phyloP scores from a whole-genome alignment of 1,140 invertebrate species.

The Ceratina japonica region DNA sequence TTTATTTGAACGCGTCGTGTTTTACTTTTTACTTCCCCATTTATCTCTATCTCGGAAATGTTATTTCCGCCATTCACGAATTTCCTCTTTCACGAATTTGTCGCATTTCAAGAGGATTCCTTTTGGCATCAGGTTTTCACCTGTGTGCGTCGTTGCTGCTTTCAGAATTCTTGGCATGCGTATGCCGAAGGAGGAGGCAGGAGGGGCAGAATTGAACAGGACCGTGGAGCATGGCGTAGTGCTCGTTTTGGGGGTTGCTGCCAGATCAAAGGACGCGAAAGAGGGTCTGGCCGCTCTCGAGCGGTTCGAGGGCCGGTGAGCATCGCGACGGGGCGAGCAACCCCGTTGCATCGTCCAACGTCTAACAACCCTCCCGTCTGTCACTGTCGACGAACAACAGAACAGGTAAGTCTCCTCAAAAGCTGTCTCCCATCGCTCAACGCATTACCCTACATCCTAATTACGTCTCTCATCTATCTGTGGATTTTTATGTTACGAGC shows the following conservation, averaged over 20 bases:
- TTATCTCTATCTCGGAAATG: not conserved
- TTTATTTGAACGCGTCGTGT: too few relatives aligned
- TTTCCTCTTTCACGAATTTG: not conserved
- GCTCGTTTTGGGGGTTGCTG: slow-evolving; percentile 52
- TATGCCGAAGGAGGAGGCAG: slow-evolving; percentile 66
- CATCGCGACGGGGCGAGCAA: slow-evolving; percentile 75
- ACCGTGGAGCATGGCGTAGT: slow-evolving; percentile 49
- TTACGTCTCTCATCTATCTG: not conserved
- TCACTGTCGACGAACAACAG: slow-evolving; percentile 77
- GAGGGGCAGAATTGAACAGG: slow-evolving; percentile 56
- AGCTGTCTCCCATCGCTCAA: not conserved
- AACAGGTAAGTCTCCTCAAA: slow-evolving; percentile 71
- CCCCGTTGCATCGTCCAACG: slow-evolving; percentile 73
- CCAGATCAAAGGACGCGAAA: slow-evolving; percentile 62
- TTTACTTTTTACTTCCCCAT: too few relatives aligned
- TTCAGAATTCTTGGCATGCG: slow-evolving; percentile 72
- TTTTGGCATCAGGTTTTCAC: slow-evolving; percentile 4
- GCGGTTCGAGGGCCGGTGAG: slow-evolving; percentile 75
- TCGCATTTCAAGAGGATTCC: not conserved
- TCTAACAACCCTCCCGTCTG: slow-evolving; percentile 73
- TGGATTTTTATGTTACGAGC: too few relatives aligned
- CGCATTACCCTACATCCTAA: not conserved
- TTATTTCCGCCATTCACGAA: not conserved
- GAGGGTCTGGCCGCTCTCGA: slow-evolving; percentile 67
- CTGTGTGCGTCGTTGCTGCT: slow-evolving; percentile 30